Evolutionary conservation across 1,140 invertebrate species (phyloP).

Genomic region (Zophobas atratus): DNA sequence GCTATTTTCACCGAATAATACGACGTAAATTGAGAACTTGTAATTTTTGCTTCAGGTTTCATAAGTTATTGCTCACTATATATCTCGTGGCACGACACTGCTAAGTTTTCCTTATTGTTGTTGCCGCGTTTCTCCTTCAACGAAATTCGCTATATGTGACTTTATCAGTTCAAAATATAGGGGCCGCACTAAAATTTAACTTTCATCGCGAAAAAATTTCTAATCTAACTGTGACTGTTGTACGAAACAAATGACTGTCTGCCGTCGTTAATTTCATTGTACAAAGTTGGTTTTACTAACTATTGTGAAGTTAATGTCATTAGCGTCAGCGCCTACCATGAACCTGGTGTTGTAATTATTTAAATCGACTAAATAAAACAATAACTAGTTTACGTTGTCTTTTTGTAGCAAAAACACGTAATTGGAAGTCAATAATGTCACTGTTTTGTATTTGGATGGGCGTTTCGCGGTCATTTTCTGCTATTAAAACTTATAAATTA

Average conservation of each 20-base stretch:
- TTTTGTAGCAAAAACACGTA: too few species aligned
- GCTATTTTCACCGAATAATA: not conserved
- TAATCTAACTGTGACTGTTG: too few species aligned
- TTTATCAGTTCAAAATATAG: conserved; percentile 5
- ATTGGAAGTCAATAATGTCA: too few species aligned
- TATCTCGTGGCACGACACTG: not conserved
- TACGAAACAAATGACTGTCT: too few species aligned
- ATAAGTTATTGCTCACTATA: not conserved
- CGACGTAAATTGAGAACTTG: conserved; percentile 7
- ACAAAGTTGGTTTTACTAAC: too few species aligned
- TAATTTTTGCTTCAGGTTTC: not conserved
- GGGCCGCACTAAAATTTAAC: not conserved
- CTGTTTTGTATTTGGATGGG: too few species aligned
- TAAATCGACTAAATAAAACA: too few species aligned
- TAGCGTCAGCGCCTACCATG: not conserved
- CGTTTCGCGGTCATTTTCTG: too few species aligned
- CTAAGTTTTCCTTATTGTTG: conserved; percentile 13
- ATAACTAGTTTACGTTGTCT: too few species aligned
- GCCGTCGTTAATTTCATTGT: too few species aligned
- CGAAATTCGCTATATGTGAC: conserved; percentile 8
- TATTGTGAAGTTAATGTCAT: not conserved
- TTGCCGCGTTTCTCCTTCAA: not conserved
- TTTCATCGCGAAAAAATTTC: not conserved
- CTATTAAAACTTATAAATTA: too few species aligned
- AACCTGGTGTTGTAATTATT: too few species aligned